These are phyloP conservation scores for Heptranchias perlo DNA, from an alignment of 2,113 vertebrate genomes.

Conservation along the genomic window DNA sequence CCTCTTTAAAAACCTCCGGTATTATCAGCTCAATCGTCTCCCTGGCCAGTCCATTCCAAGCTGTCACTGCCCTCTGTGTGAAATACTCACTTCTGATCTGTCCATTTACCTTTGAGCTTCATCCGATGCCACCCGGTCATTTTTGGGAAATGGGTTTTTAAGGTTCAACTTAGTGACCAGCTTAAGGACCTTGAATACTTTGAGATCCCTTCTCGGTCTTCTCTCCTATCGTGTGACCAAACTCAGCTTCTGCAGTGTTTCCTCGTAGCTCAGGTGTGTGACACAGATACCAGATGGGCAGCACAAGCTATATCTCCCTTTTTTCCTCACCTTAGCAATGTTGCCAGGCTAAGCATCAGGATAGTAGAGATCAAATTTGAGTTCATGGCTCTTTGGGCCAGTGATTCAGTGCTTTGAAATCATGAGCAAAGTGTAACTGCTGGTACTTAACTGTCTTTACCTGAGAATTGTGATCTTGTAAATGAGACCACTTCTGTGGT, in stretches of 20 bases:
- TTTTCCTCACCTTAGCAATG: neutral
- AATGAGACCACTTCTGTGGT: neutral
- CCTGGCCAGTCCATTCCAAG: neutral
- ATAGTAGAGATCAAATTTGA: neutral
- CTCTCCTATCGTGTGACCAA: neutral
- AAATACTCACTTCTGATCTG: too few species aligned
- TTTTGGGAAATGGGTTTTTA: too few species aligned
- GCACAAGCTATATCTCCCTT: neutral
- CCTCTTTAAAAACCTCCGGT: neutral
- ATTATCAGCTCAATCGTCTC: neutral
- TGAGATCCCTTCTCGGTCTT: neutral
- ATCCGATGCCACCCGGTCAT: too few species aligned
- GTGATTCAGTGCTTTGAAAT: neutral
- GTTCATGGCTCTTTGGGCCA: too few species aligned
- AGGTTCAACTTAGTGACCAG: neutral
- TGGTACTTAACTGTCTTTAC: neutral
- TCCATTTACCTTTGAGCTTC: too few species aligned
- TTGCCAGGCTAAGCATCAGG: neutral
- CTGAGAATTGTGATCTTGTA: neutral
- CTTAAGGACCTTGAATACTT: neutral
- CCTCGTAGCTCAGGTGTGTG: neutral
- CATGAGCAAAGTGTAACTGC: neutral
- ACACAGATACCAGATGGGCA: neutral
- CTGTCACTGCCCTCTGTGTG: neutral
- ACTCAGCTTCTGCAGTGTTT: neutral